Conservation (phyloP, 1,140 invertebrate species). For the Mamestra configurata region DNA sequence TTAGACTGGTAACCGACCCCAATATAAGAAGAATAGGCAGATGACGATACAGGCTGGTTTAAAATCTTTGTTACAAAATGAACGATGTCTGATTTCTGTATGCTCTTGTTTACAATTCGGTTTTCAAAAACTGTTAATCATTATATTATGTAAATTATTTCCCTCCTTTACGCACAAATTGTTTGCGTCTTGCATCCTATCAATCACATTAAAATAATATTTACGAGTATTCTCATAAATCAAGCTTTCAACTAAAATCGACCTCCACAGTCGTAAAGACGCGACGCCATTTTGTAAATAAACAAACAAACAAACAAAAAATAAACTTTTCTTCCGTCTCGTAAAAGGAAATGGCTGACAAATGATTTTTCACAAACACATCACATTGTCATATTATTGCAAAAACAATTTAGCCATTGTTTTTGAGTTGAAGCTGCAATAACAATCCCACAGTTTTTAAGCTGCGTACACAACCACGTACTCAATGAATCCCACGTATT, state of each 20-base stretch:
- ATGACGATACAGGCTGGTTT: too few relatives aligned
- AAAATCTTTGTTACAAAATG: too few relatives aligned
- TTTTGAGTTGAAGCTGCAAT: not conserved
- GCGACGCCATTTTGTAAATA: not conserved
- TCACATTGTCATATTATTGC: not conserved
- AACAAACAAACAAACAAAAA: constrained; percentile 25
- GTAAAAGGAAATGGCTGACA: constrained; percentile 1
- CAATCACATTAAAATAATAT: constrained; percentile 24
- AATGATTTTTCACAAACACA: constrained; percentile 20
- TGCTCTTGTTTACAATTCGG: not conserved
- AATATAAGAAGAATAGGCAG: too few relatives aligned
- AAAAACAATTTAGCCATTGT: constrained; percentile 27
- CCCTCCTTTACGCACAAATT: not conserved
- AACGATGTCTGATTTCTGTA: not conserved
- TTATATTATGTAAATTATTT: not conserved
- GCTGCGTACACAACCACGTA: not conserved
- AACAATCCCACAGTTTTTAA: constrained; percentile 21
- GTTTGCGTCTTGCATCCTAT: not conserved
- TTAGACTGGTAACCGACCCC: too few relatives aligned
- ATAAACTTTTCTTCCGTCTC: constrained; percentile 1
- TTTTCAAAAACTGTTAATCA: not conserved
- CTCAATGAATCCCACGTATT: constrained; percentile 50
- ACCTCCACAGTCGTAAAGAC: constrained; percentile 16
- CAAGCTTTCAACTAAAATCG: constrained; percentile 2
- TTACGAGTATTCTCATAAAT: constrained; percentile 1